These are phyloP conservation scores for Propsilocerus akamusi DNA, from an alignment of 1,140 invertebrate genomes.

Conservation along the genomic window DNA sequence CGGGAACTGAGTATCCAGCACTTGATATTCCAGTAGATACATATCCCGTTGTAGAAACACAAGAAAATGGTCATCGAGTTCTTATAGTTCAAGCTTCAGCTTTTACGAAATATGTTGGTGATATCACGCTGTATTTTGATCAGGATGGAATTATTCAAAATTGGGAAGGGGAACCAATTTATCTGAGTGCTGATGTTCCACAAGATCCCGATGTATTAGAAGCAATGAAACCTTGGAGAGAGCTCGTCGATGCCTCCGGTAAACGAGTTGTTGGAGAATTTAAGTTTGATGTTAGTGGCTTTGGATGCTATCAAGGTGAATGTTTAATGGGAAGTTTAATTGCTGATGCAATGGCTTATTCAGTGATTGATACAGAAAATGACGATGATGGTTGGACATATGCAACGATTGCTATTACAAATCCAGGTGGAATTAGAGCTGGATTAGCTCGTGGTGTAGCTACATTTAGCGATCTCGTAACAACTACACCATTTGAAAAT, in stretches of 20 bases:
- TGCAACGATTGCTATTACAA: slow-evolving; percentile 45
- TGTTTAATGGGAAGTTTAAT: slow-evolving; percentile 64
- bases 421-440: slow-evolving; percentile 46
- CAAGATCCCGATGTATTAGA: background rate
- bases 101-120: slow-evolving; percentile 55
- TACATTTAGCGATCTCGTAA: slow-evolving; percentile 42
- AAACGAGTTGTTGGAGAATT: slow-evolving; percentile 33
- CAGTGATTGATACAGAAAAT: slow-evolving; percentile 21
- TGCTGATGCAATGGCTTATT: slow-evolving; percentile 47
- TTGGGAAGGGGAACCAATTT: slow-evolving; percentile 57
- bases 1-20: slow-evolving; percentile 30
- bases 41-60: slow-evolving; percentile 46
- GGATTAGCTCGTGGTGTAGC: slow-evolving; percentile 17
- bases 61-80: slow-evolving; percentile 32
- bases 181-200: slow-evolving; percentile 29
- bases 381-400: slow-evolving; percentile 36
- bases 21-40: slow-evolving; percentile 30
- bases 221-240: slow-evolving; percentile 30
- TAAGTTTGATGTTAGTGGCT: slow-evolving; percentile 34
- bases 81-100: slow-evolving; percentile 50
- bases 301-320: slow-evolving; percentile 35
- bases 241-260: slow-evolving; percentile 34
- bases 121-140: slow-evolving; percentile 53
- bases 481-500: slow-evolving; percentile 51
- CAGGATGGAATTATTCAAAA: slow-evolving; percentile 39